Conservation (phyloP, 2,888 invertebrate species). For the Dioctria linearis region DNA sequence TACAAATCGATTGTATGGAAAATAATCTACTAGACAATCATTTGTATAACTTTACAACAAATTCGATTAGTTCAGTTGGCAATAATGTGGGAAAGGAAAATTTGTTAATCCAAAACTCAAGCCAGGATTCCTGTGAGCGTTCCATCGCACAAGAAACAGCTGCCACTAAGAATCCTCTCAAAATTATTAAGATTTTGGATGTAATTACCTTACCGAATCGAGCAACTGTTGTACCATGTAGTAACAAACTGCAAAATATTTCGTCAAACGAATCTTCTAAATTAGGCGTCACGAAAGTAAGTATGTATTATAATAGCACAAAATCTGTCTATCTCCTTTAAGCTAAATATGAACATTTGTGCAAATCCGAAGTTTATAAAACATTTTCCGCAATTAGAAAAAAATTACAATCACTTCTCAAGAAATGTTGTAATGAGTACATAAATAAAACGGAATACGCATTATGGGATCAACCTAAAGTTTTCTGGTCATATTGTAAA, state of each 20-base stretch:
- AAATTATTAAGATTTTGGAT: slow-evolving; percentile 8
- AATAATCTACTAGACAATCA: too few relatives aligned
- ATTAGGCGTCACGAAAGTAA: neutral
- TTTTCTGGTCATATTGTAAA: too few relatives aligned
- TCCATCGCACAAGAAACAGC: neutral
- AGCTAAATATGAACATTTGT: too few relatives aligned
- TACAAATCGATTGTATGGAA: too few relatives aligned
- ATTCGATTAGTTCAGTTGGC: neutral
- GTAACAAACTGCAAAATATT: neutral
- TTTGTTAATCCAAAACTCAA: neutral
- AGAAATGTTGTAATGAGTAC: too few relatives aligned
- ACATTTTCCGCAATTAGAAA: too few relatives aligned
- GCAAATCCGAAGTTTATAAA: too few relatives aligned
- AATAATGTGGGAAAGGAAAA: neutral
- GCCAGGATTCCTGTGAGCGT: neutral
- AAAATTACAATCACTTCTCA: too few relatives aligned
- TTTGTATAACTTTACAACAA: too few relatives aligned
- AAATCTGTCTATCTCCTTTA: too few relatives aligned
- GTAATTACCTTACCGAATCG: slow-evolving; percentile 3
- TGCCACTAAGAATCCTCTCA: neutral
- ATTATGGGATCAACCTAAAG: too few relatives aligned
- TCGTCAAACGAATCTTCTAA: neutral
- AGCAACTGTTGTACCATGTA: neutral
- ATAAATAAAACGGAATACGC: too few relatives aligned
- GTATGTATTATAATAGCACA: neutral